phyloP scores from a whole-genome alignment of 1,140 invertebrate genomes.

The Phocides pigmalion region DNA sequence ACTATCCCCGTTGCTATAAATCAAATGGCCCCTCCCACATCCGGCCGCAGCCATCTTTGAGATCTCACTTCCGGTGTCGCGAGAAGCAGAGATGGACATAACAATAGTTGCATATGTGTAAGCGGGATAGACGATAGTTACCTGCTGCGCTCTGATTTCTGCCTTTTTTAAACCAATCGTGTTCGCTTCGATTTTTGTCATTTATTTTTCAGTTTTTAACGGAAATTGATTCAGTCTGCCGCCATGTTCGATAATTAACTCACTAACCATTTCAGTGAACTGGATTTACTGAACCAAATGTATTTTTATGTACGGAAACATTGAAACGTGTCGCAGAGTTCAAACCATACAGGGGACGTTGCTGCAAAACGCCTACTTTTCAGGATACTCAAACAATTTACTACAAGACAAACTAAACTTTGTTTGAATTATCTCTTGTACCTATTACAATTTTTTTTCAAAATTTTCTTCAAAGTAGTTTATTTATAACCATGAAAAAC shows the following conservation, averaged over 20 bases:
- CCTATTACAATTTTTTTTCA: too few species aligned
- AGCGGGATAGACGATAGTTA: slow-evolving; percentile 30
- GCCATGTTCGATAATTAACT: background rate
- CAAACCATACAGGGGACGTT: too few species aligned
- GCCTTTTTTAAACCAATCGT: slow-evolving; percentile 1
- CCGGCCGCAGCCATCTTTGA: slow-evolving; percentile 79
- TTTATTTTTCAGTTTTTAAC: slow-evolving; percentile 15
- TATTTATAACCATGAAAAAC: too few species aligned
- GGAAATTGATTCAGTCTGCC: background rate
- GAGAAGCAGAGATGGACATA: slow-evolving; percentile 38
- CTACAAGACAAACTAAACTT: too few species aligned
- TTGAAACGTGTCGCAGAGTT: too few species aligned
- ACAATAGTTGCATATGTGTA: slow-evolving; percentile 15
- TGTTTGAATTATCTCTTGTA: too few species aligned
- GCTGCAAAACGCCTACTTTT: too few species aligned
- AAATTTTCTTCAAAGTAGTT: too few species aligned
- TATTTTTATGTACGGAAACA: too few species aligned
- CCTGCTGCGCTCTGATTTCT: slow-evolving; percentile 19
- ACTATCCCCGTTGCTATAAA: slow-evolving; percentile 66
- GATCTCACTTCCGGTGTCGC: slow-evolving; percentile 64
- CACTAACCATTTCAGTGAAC: background rate
- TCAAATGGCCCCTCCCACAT: slow-evolving; percentile 73
- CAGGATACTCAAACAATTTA: too few species aligned
- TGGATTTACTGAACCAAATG: background rate
- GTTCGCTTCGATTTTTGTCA: slow-evolving; percentile 7